Percentiles rank a stretch among this genome's conserved stretches.
phyloP scores from a whole-genome alignment of 2,797 vertebrate species.

The Sandelia bainsii region DNA sequence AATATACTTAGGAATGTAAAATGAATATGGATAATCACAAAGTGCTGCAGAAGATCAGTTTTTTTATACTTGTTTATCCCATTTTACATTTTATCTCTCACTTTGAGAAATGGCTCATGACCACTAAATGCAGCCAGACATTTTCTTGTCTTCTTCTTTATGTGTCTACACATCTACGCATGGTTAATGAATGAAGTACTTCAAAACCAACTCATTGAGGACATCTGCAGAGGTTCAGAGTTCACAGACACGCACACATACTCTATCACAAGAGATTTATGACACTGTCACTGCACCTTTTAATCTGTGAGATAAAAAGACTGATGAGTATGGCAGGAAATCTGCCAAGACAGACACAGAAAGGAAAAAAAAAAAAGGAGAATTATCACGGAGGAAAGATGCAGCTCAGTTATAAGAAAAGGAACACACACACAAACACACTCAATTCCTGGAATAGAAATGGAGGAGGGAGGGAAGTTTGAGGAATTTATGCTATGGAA shows the following conservation, averaged over 20 bases:
- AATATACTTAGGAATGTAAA: slow-evolving; percentile 32
- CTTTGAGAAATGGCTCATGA: neutral
- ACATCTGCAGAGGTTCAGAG: slow-evolving; percentile 47
- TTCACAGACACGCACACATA: slow-evolving; percentile 21
- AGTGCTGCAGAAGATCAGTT: slow-evolving; percentile 22
- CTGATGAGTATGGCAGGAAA: slow-evolving; percentile 26
- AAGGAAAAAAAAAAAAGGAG: neutral
- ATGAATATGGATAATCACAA: slow-evolving; percentile 42
- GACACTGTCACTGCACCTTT: slow-evolving; percentile 37
- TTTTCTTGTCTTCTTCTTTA: neutral
- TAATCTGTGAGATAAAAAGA: slow-evolving; percentile 49
- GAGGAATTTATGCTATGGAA: slow-evolving; percentile 55
- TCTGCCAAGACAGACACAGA: slow-evolving; percentile 33
- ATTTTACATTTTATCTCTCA: slow-evolving; percentile 1
- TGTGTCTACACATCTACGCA: neutral
- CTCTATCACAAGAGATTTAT: slow-evolving; percentile 39
- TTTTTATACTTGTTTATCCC: slow-evolving; percentile 6
- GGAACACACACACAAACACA: slow-evolving; percentile 22
- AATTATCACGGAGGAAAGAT: slow-evolving; percentile 3
- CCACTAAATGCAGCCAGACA: neutral
- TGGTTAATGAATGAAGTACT: slow-evolving; percentile 21
- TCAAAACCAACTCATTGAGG: slow-evolving; percentile 14
- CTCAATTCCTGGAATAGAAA: slow-evolving; percentile 51
- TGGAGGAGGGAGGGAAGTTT: slow-evolving; percentile 17
- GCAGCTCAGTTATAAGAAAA: slow-evolving; percentile 8